A percentile compares a stretch with the other conserved stretches of the same genome.
Evolutionary conservation across 2,797 vertebrate species (phyloP).

Genomic region (Poliocrania exsul): DNA sequence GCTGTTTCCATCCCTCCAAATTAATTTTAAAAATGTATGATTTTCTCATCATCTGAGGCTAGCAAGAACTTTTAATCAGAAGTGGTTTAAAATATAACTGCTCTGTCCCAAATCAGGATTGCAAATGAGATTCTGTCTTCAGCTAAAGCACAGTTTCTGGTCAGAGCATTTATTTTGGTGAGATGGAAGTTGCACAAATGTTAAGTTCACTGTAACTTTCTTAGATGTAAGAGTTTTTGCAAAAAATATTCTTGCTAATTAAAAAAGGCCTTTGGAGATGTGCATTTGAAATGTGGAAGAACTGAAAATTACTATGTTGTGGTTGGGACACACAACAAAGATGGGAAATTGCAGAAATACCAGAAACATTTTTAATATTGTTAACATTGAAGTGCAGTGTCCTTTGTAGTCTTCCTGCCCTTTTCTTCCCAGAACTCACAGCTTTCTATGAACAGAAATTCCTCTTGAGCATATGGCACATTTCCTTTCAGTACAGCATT

Average conservation of each 20-base stretch:
- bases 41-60: slow-evolving; percentile 35
- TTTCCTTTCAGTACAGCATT: background rate
- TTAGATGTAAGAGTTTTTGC: background rate
- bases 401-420: background rate
- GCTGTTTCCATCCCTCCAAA: slow-evolving; percentile 44
- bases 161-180: background rate
- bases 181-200: background rate
- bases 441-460: background rate
- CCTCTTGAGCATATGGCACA: background rate
- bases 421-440: background rate
- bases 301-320: background rate
- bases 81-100: slow-evolving; percentile 20
- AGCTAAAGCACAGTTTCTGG: background rate
- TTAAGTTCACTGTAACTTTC: background rate
- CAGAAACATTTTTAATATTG: background rate
- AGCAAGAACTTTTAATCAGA: slow-evolving; percentile 22
- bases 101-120: slow-evolving; percentile 1
- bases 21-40: slow-evolving; percentile 39
- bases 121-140: slow-evolving; percentile 8
- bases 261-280: background rate
- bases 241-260: background rate
- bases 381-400: background rate
- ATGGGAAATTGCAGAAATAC: background rate
- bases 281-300: background rate
- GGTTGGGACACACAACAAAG: background rate